A percentile compares a stretch with the other conserved stretches of the same genome.
Conservation (phyloP, 2,888 invertebrate species). For the Unio pictorum region DNA sequence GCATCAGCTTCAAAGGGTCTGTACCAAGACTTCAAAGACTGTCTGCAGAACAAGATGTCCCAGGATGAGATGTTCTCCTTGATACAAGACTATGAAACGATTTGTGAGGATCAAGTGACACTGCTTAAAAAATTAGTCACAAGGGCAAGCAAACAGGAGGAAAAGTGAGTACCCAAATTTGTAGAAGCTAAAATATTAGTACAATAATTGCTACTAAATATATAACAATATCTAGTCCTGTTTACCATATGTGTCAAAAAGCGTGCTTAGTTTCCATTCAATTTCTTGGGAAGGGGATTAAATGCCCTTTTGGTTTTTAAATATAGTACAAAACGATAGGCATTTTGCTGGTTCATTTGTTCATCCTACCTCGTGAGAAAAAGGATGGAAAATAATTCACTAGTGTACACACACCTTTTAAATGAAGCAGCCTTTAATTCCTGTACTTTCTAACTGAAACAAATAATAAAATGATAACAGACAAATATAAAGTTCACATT, state of each 20-base stretch:
- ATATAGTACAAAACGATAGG: too few relatives aligned
- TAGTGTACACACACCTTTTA: too few relatives aligned
- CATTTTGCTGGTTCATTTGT: too few relatives aligned
- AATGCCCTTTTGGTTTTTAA: too few relatives aligned
- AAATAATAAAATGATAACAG: too few relatives aligned
- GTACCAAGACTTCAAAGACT: slow-evolving; percentile 52
- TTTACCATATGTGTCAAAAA: neutral
- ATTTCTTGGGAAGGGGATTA: too few relatives aligned
- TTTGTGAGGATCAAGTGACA: slow-evolving; percentile 78
- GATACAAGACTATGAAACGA: slow-evolving; percentile 78
- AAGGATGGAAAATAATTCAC: too few relatives aligned
- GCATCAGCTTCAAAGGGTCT: slow-evolving; percentile 52
- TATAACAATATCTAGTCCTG: neutral
- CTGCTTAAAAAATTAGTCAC: slow-evolving; percentile 73
- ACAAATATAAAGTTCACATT: too few relatives aligned
- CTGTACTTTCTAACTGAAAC: too few relatives aligned
- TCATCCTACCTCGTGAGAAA: too few relatives aligned
- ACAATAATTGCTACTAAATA: neutral
- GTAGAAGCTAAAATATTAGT: neutral
- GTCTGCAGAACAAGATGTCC: slow-evolving; percentile 40
- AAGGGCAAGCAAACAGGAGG: slow-evolving; percentile 54
- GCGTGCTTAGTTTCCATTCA: too few relatives aligned
- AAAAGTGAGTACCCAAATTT: slow-evolving; percentile 43
- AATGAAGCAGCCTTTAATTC: too few relatives aligned
- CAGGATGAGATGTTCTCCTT: slow-evolving; percentile 77